Conservation (phyloP, 2,888 invertebrate genomes). For the Nineta flava region DNA sequence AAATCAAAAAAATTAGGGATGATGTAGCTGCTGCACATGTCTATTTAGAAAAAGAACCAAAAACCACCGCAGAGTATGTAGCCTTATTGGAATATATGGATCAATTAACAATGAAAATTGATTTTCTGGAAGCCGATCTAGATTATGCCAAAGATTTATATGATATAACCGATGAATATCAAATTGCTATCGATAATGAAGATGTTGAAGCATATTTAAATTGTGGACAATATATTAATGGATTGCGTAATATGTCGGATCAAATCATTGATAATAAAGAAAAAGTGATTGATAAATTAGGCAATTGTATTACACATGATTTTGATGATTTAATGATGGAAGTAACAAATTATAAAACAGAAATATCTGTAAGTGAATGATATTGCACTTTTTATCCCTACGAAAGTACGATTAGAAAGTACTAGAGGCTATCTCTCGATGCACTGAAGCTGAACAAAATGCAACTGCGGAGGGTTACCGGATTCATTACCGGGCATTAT, state of each 20-base stretch:
- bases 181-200: slow-evolving; percentile 54
- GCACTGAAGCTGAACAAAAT: no score
- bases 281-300: slow-evolving; percentile 52
- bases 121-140: slow-evolving; percentile 50
- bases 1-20: slow-evolving; percentile 33
- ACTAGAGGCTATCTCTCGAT: no score
- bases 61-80: slow-evolving; percentile 55
- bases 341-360: slow-evolving; percentile 54
- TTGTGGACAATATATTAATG: slow-evolving; percentile 43
- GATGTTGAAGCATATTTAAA: slow-evolving; percentile 48
- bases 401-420: neutral
- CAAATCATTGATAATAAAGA: slow-evolving; percentile 50
- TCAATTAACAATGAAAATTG: slow-evolving; percentile 45
- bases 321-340: slow-evolving; percentile 55
- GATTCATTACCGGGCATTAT: no score
- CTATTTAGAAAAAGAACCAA: slow-evolving; percentile 47
- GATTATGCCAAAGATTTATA: slow-evolving; percentile 73
- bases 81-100: slow-evolving; percentile 55
- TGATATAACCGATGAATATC: slow-evolving; percentile 67
- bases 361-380: slow-evolving; percentile 34
- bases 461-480: no score
- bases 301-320: slow-evolving; percentile 59
- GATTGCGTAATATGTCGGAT: slow-evolving; percentile 51
- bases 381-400: slow-evolving; percentile 19
- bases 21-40: slow-evolving; percentile 47